phyloP scores from a whole-genome alignment of 2,797 vertebrate species.

The Bovichtus variegatus region DNA sequence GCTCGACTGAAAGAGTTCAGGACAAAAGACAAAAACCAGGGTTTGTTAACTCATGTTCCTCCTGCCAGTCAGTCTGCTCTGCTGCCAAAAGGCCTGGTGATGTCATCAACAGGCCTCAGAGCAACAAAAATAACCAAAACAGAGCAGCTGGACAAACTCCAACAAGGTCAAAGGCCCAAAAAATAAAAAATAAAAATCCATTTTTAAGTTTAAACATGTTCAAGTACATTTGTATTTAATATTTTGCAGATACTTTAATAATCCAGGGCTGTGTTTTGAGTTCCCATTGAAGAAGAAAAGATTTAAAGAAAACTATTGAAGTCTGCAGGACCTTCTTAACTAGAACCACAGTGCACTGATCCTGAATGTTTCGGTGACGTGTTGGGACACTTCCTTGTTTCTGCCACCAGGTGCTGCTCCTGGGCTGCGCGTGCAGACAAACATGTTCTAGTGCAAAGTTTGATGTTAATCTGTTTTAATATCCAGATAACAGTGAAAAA shows the following conservation, averaged over 20 bases:
- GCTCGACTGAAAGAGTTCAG: slow-evolving; percentile 46
- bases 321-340: too few relatives aligned
- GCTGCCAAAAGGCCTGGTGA: slow-evolving; percentile 26
- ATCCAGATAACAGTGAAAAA: background rate
- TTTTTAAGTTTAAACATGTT: too few relatives aligned
- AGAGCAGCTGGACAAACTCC: background rate
- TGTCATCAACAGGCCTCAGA: background rate
- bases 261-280: too few relatives aligned
- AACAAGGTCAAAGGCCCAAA: too few relatives aligned
- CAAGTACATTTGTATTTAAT: too few relatives aligned
- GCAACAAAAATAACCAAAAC: background rate
- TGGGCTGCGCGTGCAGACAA: background rate
- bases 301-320: too few relatives aligned
- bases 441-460: background rate
- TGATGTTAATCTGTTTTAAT: background rate
- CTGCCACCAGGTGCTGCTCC: slow-evolving; percentile 56
- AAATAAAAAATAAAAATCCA: too few relatives aligned
- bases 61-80: slow-evolving; percentile 11
- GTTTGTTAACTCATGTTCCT: slow-evolving; percentile 9
- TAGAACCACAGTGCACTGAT: background rate
- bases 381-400: background rate
- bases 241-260: too few relatives aligned
- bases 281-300: too few relatives aligned
- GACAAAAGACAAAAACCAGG: slow-evolving; percentile 18
- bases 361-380: background rate